A percentile compares a stretch with the other conserved stretches of the same genome.
These are phyloP conservation scores for Horisme vitalbata DNA, from an alignment of 2,888 invertebrate species.

Conservation along the genomic window DNA sequence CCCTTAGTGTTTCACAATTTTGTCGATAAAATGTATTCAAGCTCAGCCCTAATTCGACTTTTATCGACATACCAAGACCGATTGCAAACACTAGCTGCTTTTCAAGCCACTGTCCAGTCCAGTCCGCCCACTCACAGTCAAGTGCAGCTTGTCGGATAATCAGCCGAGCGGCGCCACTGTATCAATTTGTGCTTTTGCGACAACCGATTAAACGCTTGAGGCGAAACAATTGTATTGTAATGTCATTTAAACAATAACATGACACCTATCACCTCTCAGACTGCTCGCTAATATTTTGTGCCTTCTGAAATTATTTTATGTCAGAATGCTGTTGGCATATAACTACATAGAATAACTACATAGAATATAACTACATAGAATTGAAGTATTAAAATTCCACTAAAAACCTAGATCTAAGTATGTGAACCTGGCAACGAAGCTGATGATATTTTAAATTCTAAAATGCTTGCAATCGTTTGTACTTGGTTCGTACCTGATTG, in stretches of 20 bases:
- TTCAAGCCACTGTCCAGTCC: slow-evolving; percentile 18
- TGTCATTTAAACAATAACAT: slow-evolving; percentile 25
- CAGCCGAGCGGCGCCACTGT: slow-evolving; percentile 25
- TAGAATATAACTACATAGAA: too few relatives aligned
- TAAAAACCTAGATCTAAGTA: too few relatives aligned
- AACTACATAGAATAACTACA: too few relatives aligned
- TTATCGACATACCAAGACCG: slow-evolving; percentile 20
- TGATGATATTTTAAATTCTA: too few relatives aligned
- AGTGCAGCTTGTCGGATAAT: slow-evolving; percentile 25
- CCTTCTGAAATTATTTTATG: too few relatives aligned
- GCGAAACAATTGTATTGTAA: slow-evolving; percentile 25
- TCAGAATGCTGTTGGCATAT: too few relatives aligned
- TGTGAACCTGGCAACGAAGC: too few relatives aligned
- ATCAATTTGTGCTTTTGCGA: slow-evolving; percentile 27
- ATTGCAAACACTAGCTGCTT: slow-evolving; percentile 24
- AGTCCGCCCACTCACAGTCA: slow-evolving; percentile 27
- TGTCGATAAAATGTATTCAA: not conserved
- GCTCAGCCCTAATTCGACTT: slow-evolving; percentile 15
- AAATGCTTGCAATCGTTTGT: too few relatives aligned
- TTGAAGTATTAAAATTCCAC: too few relatives aligned
- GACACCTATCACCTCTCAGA: slow-evolving; percentile 22
- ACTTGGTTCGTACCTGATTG: too few relatives aligned
- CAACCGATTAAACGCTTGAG: slow-evolving; percentile 19
- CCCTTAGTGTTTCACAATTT: too few relatives aligned
- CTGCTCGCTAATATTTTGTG: slow-evolving; percentile 3